Percentiles rank a stretch among this genome's conserved stretches.
Evolutionary conservation across 2,888 invertebrate species (phyloP).

Genomic region (Drosophila phalerata): DNA sequence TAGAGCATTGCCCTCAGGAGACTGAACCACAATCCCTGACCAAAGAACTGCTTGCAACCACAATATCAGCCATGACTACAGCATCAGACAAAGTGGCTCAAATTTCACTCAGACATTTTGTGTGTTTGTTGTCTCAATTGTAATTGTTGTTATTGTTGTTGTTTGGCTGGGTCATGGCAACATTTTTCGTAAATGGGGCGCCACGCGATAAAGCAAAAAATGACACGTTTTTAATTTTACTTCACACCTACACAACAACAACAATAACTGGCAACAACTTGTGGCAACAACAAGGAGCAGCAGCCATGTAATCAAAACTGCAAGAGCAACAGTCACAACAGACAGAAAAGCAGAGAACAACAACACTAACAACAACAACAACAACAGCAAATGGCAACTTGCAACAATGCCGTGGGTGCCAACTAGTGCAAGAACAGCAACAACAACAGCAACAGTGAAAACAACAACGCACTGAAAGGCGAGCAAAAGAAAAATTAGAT

Average conservation of each 20-base stretch:
- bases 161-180: conserved; percentile 58
- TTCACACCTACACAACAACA: conserved; percentile 75
- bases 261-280: conserved; percentile 40
- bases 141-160: conserved; percentile 27
- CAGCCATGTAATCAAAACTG: conserved; percentile 30
- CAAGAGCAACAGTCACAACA: conserved; percentile 47
- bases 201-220: conserved; percentile 80
- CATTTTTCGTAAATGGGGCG: conserved; percentile 58
- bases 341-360: conserved; percentile 10
- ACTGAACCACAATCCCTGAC: conserved; percentile 25
- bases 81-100: conserved; percentile 58
- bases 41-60: conserved; percentile 21
- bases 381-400: conserved; percentile 49
- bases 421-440: conserved; percentile 54
- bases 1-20: conserved; percentile 12
- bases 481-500: conserved; percentile 80
- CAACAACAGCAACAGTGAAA: conserved; percentile 33
- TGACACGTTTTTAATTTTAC: conserved; percentile 81
- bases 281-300: conserved; percentile 31
- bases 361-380: conserved; percentile 24
- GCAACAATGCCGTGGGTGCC: conserved; percentile 67
- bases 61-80: conserved; percentile 32
- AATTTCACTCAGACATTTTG: conserved; percentile 62
- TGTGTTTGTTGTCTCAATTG: conserved; percentile 18
- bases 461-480: conserved; percentile 50